Conservation (phyloP, 2,113 vertebrate genomes). For the Microtus montanus region DNA sequence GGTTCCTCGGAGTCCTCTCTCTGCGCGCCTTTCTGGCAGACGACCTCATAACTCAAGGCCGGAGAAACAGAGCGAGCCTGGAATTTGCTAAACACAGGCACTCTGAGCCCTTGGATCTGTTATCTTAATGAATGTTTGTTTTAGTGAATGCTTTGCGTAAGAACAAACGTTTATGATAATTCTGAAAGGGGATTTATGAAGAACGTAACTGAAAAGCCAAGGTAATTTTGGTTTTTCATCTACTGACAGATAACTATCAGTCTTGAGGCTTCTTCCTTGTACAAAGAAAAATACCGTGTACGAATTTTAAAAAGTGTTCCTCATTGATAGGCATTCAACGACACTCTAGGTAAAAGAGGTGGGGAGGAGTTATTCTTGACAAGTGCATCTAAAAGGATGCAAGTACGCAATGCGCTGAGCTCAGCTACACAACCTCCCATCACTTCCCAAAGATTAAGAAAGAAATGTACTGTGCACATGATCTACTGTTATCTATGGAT, state of each 20-base stretch:
- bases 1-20: conserved; percentile 64
- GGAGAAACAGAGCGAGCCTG: background rate
- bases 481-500: conserved; percentile 48
- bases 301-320: conserved; percentile 29
- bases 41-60: conserved; percentile 63
- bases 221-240: conserved; percentile 46
- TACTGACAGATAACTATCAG: background rate
- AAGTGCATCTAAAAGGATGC: background rate
- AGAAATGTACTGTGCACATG: background rate
- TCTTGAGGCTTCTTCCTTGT: background rate
- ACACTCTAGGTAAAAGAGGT: background rate
- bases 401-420: background rate
- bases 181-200: conserved; percentile 50
- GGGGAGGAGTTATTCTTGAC: background rate
- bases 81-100: conserved; percentile 55
- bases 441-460: conserved; percentile 21
- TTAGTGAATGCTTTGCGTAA: conserved; percentile 35
- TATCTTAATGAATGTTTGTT: conserved; percentile 46
- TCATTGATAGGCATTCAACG: background rate
- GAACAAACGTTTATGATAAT: conserved; percentile 28
- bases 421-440: background rate
- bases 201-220: conserved; percentile 30
- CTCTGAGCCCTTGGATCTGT: background rate
- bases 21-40: conserved; percentile 56
- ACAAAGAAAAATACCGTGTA: background rate